These are phyloP conservation scores for Zaprionus tsacasi DNA, from an alignment of 1,140 invertebrate genomes.

Conservation along the genomic window DNA sequence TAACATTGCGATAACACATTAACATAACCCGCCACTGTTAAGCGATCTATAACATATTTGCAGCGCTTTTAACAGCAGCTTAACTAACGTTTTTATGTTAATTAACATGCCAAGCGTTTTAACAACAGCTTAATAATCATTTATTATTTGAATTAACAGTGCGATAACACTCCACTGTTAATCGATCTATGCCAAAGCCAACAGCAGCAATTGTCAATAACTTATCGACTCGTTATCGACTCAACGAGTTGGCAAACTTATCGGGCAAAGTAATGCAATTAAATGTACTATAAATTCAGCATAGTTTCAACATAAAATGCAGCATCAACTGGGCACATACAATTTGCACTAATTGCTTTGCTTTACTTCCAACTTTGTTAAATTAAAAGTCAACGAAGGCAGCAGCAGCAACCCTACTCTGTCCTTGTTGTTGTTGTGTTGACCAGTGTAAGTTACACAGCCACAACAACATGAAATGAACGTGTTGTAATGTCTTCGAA, in stretches of 20 bases:
- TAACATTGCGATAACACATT: neutral
- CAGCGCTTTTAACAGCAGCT: neutral
- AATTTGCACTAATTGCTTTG: slow-evolving; percentile 34
- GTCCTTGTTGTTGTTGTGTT: neutral
- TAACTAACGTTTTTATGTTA: neutral
- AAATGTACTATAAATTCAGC: slow-evolving; percentile 13
- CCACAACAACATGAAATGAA: slow-evolving; percentile 1
- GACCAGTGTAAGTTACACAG: slow-evolving; percentile 16
- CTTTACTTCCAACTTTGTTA: slow-evolving; percentile 33
- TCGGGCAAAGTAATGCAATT: slow-evolving; percentile 2
- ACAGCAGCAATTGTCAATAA: slow-evolving; percentile 1
- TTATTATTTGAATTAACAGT: neutral
- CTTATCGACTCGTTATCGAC: neutral
- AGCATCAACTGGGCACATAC: slow-evolving; percentile 13
- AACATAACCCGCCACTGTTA: too few species aligned
- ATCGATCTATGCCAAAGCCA: slow-evolving; percentile 1
- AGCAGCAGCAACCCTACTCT: too few species aligned
- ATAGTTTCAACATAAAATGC: slow-evolving; percentile 19
- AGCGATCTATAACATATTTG: neutral
- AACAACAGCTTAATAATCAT: too few species aligned
- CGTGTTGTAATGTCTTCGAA: slow-evolving; percentile 37
- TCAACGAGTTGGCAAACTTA: neutral
- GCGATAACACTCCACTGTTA: neutral
- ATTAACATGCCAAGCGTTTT: too few species aligned
- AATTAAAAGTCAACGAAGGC: slow-evolving; percentile 39